Percentiles rank a stretch among this genome's conserved stretches.
These are phyloP conservation scores for Blennius ocellaris DNA, from an alignment of 2,113 vertebrate species.

Conservation along the genomic window DNA sequence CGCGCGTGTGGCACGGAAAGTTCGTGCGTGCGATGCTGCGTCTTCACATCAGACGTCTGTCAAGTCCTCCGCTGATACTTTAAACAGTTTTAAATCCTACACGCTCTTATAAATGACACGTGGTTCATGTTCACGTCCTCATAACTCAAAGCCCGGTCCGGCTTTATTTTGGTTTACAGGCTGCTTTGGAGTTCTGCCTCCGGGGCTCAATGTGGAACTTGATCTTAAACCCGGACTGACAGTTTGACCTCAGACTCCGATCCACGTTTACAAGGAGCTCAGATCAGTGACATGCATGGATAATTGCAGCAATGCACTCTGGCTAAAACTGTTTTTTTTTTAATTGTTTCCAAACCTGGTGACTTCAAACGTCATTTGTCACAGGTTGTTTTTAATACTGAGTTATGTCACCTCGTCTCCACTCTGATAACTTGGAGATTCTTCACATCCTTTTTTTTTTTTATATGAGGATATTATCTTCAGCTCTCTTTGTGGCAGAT, in stretches of 20 bases:
- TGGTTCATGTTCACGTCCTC: constrained; percentile 54
- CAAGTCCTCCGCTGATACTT: background rate
- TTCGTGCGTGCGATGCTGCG: constrained; percentile 31
- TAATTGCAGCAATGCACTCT: constrained; percentile 27
- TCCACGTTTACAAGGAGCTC: constrained; percentile 63
- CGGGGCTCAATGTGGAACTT: constrained; percentile 65
- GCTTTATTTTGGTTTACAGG: constrained; percentile 66
- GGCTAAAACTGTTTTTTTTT: constrained; percentile 27
- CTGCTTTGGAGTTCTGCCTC: constrained; percentile 63
- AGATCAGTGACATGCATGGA: constrained; percentile 54
- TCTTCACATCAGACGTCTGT: background rate
- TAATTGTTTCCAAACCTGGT: constrained; percentile 36
- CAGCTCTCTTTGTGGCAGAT: constrained; percentile 51
- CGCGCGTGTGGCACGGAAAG: constrained; percentile 47
- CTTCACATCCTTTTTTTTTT: constrained; percentile 29
- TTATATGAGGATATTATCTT: constrained; percentile 44
- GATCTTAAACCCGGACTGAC: constrained; percentile 72
- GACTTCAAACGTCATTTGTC: background rate
- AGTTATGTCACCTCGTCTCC: background rate
- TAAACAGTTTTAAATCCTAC: constrained; percentile 19
- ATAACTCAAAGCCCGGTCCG: constrained; percentile 60
- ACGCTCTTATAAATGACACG: constrained; percentile 52
- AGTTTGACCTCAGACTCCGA: constrained; percentile 70
- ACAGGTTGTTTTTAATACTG: background rate
- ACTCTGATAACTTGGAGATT: constrained; percentile 22